Evolutionary conservation across 2,113 vertebrate species (phyloP).

Genomic region (Burhinus bistriatus): DNA sequence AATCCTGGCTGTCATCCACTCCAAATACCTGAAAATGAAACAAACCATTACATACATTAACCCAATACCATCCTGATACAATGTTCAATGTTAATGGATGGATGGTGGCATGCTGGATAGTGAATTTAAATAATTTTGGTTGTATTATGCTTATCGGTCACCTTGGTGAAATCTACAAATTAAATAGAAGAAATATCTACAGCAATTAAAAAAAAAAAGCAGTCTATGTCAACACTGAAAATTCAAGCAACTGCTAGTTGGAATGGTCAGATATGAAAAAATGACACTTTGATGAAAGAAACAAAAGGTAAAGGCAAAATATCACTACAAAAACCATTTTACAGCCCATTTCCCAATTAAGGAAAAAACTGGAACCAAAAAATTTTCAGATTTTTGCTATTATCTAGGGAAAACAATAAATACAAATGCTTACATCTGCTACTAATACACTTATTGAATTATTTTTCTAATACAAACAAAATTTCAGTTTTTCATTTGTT

Average conservation of each 20-base stretch:
- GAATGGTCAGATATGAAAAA: slow-evolving; percentile 46
- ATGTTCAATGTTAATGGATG: slow-evolving; percentile 53
- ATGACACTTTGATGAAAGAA: slow-evolving; percentile 16
- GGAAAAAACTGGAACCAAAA: neutral
- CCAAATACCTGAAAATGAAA: slow-evolving; percentile 90
- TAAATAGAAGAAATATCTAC: neutral
- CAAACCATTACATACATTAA: slow-evolving; percentile 72
- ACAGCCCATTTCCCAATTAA: neutral
- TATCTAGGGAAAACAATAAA: neutral
- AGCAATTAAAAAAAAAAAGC: neutral
- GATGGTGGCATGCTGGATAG: slow-evolving; percentile 47
- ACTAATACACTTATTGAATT: neutral
- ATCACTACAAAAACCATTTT: neutral
- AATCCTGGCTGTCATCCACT: slow-evolving; percentile 88
- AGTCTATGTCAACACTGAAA: neutral
- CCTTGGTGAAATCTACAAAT: neutral
- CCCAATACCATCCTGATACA: slow-evolving; percentile 52
- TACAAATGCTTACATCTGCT: neutral
- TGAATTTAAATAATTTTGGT: neutral
- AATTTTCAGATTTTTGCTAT: neutral
- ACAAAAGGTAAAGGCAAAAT: neutral
- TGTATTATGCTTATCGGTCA: neutral
- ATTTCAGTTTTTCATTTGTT: neutral
- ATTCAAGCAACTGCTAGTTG: neutral
- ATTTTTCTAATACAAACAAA: neutral